Percentiles rank a stretch among this genome's conserved stretches.
phyloP scores from a whole-genome alignment of 2,888 invertebrate species.

The Phoenoteleia sp. region DNA sequence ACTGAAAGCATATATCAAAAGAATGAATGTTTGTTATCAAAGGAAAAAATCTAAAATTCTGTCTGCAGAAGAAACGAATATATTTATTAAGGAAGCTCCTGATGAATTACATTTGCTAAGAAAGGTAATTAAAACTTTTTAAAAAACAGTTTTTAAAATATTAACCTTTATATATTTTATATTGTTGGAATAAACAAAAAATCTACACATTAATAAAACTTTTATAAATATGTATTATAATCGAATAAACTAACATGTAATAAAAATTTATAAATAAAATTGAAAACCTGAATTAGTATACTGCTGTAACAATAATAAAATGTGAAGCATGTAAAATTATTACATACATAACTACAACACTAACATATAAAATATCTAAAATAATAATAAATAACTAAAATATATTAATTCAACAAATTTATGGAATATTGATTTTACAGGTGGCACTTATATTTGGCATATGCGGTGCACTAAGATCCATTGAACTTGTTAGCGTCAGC shows the following conservation, averaged over 20 bases:
- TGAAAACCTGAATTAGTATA: background rate
- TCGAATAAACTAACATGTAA: background rate
- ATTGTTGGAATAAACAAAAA: no score
- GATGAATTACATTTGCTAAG: background rate
- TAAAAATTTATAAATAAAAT: background rate
- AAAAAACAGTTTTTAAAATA: background rate
- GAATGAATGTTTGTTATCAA: constrained; percentile 10
- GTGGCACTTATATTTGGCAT: constrained; percentile 20
- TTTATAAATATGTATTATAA: constrained; percentile 1
- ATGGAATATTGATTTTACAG: no score
- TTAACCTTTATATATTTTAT: no score
- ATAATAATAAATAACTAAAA: background rate
- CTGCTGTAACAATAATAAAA: background rate
- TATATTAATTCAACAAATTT: no score
- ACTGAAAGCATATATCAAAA: constrained; percentile 9
- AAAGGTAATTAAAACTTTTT: constrained; percentile 13
- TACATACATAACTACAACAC: no score
- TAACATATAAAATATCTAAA: no score
- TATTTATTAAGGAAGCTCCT: background rate
- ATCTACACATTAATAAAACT: no score
- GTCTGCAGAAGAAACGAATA: background rate
- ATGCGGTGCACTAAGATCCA: background rate
- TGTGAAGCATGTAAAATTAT: no score
- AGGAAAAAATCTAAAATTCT: constrained; percentile 10
- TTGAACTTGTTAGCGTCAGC: background rate